Percentiles rank a stretch among this genome's conserved stretches.
Evolutionary conservation across 2,888 invertebrate genomes (phyloP).

Genomic region (Herminia tarsipennalis): DNA sequence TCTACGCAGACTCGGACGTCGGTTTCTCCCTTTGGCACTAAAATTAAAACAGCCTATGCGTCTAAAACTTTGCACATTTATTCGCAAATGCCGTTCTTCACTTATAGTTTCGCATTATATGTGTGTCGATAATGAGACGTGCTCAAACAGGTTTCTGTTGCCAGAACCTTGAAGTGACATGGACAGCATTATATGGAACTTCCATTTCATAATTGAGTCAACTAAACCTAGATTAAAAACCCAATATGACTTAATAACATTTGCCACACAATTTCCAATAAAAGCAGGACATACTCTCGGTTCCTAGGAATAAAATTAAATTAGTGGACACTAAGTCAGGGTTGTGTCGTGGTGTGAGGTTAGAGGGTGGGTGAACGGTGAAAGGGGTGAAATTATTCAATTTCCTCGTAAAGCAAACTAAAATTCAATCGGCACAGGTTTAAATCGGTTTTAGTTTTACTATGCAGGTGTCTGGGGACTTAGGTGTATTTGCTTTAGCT

Average conservation of each 20-base stretch:
- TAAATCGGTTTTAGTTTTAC: constrained; percentile 33
- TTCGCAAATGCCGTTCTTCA: too few species aligned
- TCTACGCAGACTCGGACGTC: too few species aligned
- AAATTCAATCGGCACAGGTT: constrained; percentile 41
- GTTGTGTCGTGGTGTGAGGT: constrained; percentile 13
- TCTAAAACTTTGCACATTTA: too few species aligned
- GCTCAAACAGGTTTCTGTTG: too few species aligned
- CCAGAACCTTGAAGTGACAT: too few species aligned
- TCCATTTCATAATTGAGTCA: not conserved
- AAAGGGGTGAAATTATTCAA: constrained; percentile 36
- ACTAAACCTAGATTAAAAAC: not conserved
- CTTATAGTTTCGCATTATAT: too few species aligned
- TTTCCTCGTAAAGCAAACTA: constrained; percentile 45
- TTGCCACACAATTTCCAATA: constrained; percentile 16
- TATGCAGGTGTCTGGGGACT: not conserved
- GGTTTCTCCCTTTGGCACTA: too few species aligned
- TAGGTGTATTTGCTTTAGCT: constrained; percentile 13
- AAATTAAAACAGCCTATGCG: too few species aligned
- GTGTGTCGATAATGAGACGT: too few species aligned
- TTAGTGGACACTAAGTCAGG: constrained; percentile 30
- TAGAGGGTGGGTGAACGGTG: constrained; percentile 18
- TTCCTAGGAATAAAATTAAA: constrained; percentile 31
- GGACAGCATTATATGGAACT: too few species aligned
- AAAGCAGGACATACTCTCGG: constrained; percentile 14
- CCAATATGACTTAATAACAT: not conserved